A percentile compares a stretch with the other conserved stretches of the same genome.
These are phyloP conservation scores for Centrocercus urophasianus DNA, from an alignment of 2,113 vertebrate genomes.

Conservation along the genomic window DNA sequence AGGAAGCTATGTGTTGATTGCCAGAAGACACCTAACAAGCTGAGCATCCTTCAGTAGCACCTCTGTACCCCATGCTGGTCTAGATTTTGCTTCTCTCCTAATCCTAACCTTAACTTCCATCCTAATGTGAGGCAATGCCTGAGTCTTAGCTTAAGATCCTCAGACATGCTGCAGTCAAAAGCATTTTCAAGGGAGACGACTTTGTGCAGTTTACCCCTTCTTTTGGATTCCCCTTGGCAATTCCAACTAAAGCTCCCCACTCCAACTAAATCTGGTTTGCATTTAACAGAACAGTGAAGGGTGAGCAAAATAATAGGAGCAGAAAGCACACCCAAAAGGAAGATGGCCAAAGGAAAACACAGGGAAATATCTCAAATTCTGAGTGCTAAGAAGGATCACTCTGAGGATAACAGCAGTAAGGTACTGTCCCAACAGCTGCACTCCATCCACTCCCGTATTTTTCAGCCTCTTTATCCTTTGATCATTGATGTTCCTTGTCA, in stretches of 20 bases:
- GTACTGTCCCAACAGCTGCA: background rate
- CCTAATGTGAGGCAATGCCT: background rate
- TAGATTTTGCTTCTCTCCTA: background rate
- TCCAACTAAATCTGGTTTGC: background rate
- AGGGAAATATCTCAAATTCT: background rate
- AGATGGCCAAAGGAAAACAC: background rate
- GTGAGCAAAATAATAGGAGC: background rate
- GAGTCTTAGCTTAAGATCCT: background rate
- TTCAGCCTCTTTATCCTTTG: slow-evolving; percentile 15
- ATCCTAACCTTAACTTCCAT: background rate
- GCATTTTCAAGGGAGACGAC: background rate
- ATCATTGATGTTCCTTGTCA: background rate
- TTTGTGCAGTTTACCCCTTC: background rate
- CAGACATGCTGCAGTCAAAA: background rate
- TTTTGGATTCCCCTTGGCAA: background rate
- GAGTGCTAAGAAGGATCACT: background rate
- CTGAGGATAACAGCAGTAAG: background rate
- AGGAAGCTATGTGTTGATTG: background rate
- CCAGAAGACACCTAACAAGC: background rate
- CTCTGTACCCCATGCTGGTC: background rate
- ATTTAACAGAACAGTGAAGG: background rate
- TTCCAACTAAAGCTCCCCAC: background rate
- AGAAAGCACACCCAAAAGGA: background rate
- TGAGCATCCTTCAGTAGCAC: background rate
- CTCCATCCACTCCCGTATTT: background rate